Percentiles rank a stretch among this genome's conserved stretches.
These are phyloP conservation scores for Heloderma charlesbogerti DNA, from an alignment of 2,113 vertebrate genomes.

Conservation along the genomic window DNA sequence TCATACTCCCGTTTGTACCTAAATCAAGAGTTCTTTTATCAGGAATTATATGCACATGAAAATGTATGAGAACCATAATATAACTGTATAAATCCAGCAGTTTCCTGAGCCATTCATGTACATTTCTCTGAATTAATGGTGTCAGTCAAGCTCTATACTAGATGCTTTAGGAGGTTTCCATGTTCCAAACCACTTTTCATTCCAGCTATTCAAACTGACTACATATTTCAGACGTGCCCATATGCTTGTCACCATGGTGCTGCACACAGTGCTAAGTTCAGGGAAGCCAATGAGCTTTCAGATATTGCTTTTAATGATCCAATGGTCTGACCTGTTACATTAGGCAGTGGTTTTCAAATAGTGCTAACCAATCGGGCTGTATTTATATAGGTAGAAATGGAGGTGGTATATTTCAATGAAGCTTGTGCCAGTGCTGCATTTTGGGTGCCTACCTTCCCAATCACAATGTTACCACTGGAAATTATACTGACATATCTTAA, in stretches of 20 bases:
- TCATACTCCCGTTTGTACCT: too few relatives aligned
- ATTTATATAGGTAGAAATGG: background rate
- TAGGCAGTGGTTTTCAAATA: background rate
- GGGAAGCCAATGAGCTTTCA: background rate
- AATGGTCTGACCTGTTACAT: background rate
- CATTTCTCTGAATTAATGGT: conserved; percentile 1
- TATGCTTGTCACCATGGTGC: background rate
- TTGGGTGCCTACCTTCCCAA: background rate
- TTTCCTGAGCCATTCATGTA: background rate
- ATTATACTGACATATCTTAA: background rate
- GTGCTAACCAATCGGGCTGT: background rate
- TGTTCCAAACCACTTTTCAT: background rate
- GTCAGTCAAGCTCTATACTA: background rate
- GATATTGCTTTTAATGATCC: background rate
- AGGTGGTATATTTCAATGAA: background rate
- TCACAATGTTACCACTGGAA: background rate
- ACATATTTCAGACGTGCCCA: background rate
- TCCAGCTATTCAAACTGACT: background rate
- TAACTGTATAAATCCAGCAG: background rate
- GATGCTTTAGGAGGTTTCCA: background rate
- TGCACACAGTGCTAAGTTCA: background rate
- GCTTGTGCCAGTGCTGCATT: background rate
- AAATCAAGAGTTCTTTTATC: too few relatives aligned
- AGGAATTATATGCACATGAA: background rate
- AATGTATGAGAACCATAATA: background rate